A percentile compares a stretch with the other conserved stretches of the same genome.
Evolutionary conservation across 2,888 invertebrate species (phyloP).

Genomic region (Thecophora atra): DNA sequence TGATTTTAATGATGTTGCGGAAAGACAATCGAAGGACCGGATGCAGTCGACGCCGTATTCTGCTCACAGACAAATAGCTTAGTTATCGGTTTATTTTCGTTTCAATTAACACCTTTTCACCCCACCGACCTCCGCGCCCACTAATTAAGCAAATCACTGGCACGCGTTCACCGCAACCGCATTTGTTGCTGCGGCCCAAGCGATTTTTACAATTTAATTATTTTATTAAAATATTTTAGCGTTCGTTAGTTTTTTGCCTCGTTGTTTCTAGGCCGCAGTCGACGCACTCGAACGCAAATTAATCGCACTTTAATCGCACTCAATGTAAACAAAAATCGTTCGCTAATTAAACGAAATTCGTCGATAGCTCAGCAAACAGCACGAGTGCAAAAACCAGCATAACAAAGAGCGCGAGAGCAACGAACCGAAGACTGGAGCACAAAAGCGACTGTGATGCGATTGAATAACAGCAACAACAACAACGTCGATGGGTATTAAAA

Average conservation of each 20-base stretch:
- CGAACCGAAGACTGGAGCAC: too few species aligned
- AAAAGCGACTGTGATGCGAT: too few species aligned
- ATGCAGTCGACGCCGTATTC: too few species aligned
- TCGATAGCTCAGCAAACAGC: too few species aligned
- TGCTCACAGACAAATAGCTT: too few species aligned
- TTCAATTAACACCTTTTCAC: background rate
- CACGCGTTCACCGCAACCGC: constrained; percentile 23
- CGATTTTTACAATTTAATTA: constrained; percentile 29
- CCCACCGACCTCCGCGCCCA: background rate
- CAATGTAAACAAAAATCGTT: constrained; percentile 16
- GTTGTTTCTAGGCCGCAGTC: too few species aligned
- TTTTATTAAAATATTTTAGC: constrained; percentile 18
- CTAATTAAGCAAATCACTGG: constrained; percentile 31
- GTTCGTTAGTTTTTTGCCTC: constrained; percentile 7
- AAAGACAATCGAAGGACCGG: too few species aligned
- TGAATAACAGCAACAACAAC: background rate
- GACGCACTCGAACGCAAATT: constrained; percentile 1
- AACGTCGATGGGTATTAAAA: background rate
- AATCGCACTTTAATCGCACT: constrained; percentile 10
- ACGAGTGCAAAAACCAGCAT: too few species aligned
- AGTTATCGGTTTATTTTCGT: background rate
- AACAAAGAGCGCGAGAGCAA: background rate
- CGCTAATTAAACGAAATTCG: constrained; percentile 20
- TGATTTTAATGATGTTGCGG: too few species aligned
- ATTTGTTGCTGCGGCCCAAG: constrained; percentile 28